Conservation (phyloP, 2,888 invertebrate species). For the Furcula furcula region DNA sequence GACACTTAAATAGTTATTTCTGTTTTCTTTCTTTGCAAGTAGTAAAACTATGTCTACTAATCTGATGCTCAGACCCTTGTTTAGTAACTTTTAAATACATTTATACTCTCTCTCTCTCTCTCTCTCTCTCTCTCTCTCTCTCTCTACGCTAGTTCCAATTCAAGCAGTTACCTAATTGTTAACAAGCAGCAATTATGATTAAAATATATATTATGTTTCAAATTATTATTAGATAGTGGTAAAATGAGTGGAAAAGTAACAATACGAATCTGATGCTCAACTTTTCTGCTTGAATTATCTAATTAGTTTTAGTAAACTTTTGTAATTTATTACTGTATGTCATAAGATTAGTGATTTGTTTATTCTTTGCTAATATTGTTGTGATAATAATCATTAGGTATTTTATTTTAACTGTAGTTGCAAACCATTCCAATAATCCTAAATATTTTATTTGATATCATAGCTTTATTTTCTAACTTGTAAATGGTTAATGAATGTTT, state of each 20-base stretch:
- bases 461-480: constrained; percentile 49
- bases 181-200: no score
- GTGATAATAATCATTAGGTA: constrained; percentile 45
- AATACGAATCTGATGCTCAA: constrained; percentile 73
- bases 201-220: constrained; percentile 54
- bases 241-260: constrained; percentile 60
- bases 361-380: constrained; percentile 57
- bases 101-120: no score
- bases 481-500: constrained; percentile 39
- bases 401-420: constrained; percentile 52
- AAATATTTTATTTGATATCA: constrained; percentile 36
- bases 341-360: constrained; percentile 47
- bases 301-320: constrained; percentile 52
- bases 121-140: no score
- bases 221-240: constrained; percentile 60
- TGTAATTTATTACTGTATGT: constrained; percentile 36
- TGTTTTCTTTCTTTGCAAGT: no score
- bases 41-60: no score
- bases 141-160: no score
- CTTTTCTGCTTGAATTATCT: constrained; percentile 61
- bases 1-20: no score
- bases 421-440: constrained; percentile 39
- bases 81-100: no score
- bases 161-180: no score
- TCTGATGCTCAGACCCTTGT: no score